Base-by-base conservation (phyloP, 2,888 invertebrate species). In the Fragum sueziense region DNA sequence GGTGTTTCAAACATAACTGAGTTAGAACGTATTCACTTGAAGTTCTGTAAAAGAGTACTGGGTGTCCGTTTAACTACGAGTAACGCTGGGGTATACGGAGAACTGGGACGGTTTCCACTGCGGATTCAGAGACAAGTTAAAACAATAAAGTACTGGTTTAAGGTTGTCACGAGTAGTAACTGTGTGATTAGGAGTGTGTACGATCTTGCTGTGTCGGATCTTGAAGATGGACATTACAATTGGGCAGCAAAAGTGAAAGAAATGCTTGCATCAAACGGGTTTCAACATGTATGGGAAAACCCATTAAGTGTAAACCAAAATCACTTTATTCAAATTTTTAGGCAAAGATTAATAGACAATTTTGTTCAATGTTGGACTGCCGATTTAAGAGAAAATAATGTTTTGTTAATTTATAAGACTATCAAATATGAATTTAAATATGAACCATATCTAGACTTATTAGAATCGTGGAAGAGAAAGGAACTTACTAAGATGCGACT, bases 261-360 rank as follows among this genome's bases (percentile, higher is more conserved):
- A 14, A 25, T 67, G 67, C n/a, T 67, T 22, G 20, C 14, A 2
- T 20, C 22, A 41, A 41, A 41, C 25, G 67, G 67, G 11, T 67
- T 47, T n/a, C 25, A 14, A 22, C 41, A 67, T 67, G 41, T 67
- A n/a, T 67, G 37, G 22, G 67, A 67, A 17, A 34, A 67, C 22
- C 41, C 67, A 17, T 41, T 29, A 22, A 27, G 7, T 41, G 67
- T 41, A 25, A 47, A 25, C 29, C n/a, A 41, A 22, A 41, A 37
- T 14, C 27, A 47, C 9, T 41, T 41, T 67, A 34, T 41, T 67
- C 2, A 6, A 14, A 67, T 37, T 14, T 67, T 67, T 67, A 41
- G 41, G 33, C 25, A 67, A 20, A 37, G 47, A 67, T 25, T 65
- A 9, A 34, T 41, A n/a, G 65, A 65, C n/a, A 25, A 27, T 65